Evolutionary conservation across 2,113 vertebrate species (phyloP).

Genomic region (Lethenteron reissneri): DNA sequence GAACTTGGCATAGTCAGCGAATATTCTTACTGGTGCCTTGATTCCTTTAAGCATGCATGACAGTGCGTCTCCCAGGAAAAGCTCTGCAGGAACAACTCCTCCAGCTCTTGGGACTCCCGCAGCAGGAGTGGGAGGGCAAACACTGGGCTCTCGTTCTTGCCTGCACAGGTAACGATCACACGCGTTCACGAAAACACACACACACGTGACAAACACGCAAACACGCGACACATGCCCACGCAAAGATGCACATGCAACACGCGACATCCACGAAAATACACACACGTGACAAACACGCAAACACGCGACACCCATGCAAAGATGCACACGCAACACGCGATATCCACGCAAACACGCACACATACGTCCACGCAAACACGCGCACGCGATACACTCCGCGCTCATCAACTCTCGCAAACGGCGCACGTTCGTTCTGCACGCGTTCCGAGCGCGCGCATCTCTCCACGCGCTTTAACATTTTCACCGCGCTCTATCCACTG

Average conservation of each 20-base stretch:
- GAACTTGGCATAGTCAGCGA: too few species aligned
- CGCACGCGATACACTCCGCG: neutral
- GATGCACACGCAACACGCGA: neutral
- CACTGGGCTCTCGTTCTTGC: slow-evolving; percentile 1
- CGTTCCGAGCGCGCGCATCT: too few species aligned
- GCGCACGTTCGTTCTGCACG: too few species aligned
- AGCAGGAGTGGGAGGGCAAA: slow-evolving; percentile 4
- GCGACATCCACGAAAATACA: neutral
- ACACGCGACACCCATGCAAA: neutral
- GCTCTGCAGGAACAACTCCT: slow-evolving; percentile 3
- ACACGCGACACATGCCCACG: neutral
- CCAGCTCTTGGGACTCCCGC: slow-evolving; percentile 2
- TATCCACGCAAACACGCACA: neutral
- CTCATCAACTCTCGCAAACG: too few species aligned
- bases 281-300: neutral
- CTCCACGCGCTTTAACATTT: too few species aligned
- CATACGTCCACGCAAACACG: neutral
- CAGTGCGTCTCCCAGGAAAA: neutral
- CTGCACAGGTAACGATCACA: neutral
- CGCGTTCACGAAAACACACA: too few species aligned
- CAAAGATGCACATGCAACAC: neutral
- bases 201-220: too few species aligned
- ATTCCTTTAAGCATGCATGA: neutral
- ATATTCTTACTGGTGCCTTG: too few species aligned
- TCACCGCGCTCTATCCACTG: too few species aligned